phyloP scores from a whole-genome alignment of 2,113 vertebrate species.

The Ammodytes marinus region DNA sequence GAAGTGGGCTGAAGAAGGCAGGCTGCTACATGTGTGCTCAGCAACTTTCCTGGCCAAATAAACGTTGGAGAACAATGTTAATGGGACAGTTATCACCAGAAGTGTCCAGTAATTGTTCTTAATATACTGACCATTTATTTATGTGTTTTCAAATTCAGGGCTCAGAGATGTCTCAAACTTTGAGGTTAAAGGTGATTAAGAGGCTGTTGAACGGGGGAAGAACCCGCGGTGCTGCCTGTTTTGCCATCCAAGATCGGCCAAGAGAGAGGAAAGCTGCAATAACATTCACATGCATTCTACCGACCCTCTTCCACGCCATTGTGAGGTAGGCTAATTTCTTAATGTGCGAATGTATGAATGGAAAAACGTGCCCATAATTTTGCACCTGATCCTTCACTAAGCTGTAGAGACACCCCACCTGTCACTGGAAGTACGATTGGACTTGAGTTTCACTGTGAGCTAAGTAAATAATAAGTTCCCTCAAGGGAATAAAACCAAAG shows the following conservation, averaged over 20 bases:
- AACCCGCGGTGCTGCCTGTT: not conserved
- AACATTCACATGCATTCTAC: not conserved
- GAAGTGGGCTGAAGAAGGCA: slow-evolving; percentile 1
- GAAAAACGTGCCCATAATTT: not conserved
- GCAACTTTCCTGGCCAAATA: not conserved
- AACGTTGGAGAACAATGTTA: not conserved
- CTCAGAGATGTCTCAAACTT: slow-evolving; percentile 9
- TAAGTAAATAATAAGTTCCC: not conserved
- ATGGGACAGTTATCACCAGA: not conserved
- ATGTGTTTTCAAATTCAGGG: not conserved
- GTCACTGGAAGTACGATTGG: not conserved
- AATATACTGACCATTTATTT: not conserved
- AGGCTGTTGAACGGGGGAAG: not conserved
- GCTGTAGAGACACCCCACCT: not conserved
- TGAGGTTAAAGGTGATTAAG: not conserved
- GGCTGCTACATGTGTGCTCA: not conserved
- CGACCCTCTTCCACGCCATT: not conserved
- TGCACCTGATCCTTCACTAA: not conserved
- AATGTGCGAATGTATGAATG: not conserved
- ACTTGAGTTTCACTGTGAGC: slow-evolving; percentile 9
- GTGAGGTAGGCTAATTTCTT: slow-evolving; percentile 13
- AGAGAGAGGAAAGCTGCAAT: not conserved
- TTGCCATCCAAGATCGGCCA: not conserved
- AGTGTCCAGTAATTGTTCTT: not conserved
- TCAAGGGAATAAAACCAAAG: not conserved